These are phyloP conservation scores for Cheilosia scutellata DNA, from an alignment of 2,888 invertebrate species.

Conservation along the genomic window DNA sequence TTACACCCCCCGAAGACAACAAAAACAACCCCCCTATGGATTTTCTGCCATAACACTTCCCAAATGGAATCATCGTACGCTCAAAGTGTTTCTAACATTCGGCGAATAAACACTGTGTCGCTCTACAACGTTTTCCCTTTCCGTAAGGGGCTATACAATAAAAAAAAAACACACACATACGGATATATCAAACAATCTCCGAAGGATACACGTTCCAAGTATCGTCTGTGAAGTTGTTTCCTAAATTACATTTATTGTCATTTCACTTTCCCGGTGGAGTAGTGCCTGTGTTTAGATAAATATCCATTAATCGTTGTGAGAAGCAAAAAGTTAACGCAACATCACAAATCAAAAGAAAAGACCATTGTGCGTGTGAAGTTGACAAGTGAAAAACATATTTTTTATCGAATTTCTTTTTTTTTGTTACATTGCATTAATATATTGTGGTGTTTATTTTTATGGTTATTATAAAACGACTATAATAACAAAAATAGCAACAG, in stretches of 20 bases:
- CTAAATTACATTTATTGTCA: conserved; percentile 18
- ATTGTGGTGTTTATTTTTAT: conserved; percentile 48
- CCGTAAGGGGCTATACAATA: conserved; percentile 26
- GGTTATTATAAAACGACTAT: conserved; percentile 35
- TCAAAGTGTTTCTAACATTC: conserved; percentile 80
- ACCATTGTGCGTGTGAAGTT: conserved; percentile 28
- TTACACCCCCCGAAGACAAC: not conserved
- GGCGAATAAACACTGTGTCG: conserved; percentile 58
- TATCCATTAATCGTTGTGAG: conserved; percentile 14
- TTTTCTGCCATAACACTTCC: conserved; percentile 21
- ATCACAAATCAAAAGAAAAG: conserved; percentile 9
- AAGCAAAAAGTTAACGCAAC: conserved; percentile 8
- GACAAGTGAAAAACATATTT: conserved; percentile 43
- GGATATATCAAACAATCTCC: conserved; percentile 5
- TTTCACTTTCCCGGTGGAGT: conserved; percentile 20
- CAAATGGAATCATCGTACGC: conserved; percentile 18
- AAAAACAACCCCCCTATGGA: conserved; percentile 1
- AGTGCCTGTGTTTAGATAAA: conserved; percentile 23
- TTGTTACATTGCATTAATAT: conserved; percentile 20
- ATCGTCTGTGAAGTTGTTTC: conserved; percentile 39
- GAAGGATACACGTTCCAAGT: conserved; percentile 54
- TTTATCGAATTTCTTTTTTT: conserved; percentile 9
- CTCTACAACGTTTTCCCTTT: conserved; percentile 34
- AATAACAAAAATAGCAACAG: conserved; percentile 39
- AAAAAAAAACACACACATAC: conserved; percentile 9